A percentile compares a stretch with the other conserved stretches of the same genome.
Evolutionary conservation across 37 sponge, comb jelly and placozoan species (phyloP).

Genomic region (Haliclona indistincta): DNA sequence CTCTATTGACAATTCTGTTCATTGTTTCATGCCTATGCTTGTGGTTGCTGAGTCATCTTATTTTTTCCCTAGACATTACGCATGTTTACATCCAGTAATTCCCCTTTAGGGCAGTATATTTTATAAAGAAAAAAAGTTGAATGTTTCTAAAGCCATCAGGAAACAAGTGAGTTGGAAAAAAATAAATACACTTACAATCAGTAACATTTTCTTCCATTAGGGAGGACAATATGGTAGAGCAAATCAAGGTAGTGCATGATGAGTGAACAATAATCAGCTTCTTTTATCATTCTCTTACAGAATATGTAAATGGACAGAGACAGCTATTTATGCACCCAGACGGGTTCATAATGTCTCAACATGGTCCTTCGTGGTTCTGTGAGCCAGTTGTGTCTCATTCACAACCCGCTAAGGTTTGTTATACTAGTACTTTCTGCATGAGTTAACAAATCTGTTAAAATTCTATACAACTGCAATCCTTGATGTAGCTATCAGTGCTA

Average conservation of each 20-base stretch:
- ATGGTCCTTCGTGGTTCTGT: conserved; percentile 12
- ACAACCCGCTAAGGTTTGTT: conserved; percentile 35
- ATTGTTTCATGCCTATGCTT: too few relatives aligned
- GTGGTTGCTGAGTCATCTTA: too few relatives aligned
- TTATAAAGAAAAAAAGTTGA: conserved; percentile 72
- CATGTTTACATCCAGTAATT: not conserved
- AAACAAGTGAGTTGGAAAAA: conserved; percentile 30
- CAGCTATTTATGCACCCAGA: not conserved
- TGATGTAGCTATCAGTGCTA: too few relatives aligned
- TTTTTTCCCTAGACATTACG: not conserved
- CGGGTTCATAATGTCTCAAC: conserved; percentile 6
- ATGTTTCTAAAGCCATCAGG: conserved; percentile 67
- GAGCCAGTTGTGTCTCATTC: conserved; percentile 24
- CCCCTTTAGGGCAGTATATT: conserved; percentile 55
- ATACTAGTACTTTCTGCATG: too few relatives aligned
- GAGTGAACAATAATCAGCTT: not conserved
- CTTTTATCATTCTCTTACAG: not conserved
- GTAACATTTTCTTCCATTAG: conserved; percentile 4
- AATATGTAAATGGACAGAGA: conserved; percentile 46
- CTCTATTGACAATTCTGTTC: not conserved
- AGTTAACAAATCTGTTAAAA: too few relatives aligned
- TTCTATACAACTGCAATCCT: too few relatives aligned
- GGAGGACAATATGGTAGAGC: conserved; percentile 55
- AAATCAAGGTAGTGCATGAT: conserved; percentile 47
- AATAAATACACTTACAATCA: not conserved